phyloP scores from a whole-genome alignment of 2,888 invertebrate species.

The Flabesymbios commensalis region DNA sequence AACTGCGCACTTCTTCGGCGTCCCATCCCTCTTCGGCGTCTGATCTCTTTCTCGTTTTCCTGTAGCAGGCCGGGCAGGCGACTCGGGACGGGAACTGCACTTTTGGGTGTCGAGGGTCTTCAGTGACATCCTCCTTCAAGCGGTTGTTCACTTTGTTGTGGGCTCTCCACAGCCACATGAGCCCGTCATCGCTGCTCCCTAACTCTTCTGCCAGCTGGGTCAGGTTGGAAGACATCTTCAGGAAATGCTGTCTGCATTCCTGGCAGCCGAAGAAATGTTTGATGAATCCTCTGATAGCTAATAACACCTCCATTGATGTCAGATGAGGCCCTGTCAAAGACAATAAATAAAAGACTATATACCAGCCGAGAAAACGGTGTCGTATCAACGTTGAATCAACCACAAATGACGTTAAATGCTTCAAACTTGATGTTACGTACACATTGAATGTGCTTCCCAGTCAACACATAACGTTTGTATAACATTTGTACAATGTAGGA shows the following conservation, averaged over 20 bases:
- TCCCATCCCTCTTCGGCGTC: background rate
- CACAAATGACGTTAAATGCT: no score
- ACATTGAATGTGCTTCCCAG: no score
- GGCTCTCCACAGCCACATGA: constrained; percentile 87
- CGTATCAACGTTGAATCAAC: no score
- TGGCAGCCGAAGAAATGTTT: constrained; percentile 91
- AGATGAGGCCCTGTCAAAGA: no score
- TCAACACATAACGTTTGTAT: no score
- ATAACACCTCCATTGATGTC: no score
- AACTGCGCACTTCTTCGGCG: background rate
- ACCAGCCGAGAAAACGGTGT: no score
- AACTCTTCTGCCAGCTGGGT: no score
- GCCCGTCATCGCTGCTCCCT: constrained; percentile 64
- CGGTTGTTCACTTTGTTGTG: constrained; percentile 88
- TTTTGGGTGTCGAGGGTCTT: constrained; percentile 88
- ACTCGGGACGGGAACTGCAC: constrained; percentile 77
- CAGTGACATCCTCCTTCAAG: constrained; percentile 78
- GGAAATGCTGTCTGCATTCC: constrained; percentile 87
- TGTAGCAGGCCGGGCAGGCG: constrained; percentile 69
- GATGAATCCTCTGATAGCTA: constrained; percentile 85
- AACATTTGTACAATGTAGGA: no score
- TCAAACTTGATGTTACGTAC: no score
- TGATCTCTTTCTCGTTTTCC: no score
- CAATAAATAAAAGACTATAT: no score
- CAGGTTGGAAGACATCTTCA: constrained; percentile 83